These are phyloP conservation scores for Alectoris magna DNA, from an alignment of 2,797 vertebrate species.

Conservation along the genomic window DNA sequence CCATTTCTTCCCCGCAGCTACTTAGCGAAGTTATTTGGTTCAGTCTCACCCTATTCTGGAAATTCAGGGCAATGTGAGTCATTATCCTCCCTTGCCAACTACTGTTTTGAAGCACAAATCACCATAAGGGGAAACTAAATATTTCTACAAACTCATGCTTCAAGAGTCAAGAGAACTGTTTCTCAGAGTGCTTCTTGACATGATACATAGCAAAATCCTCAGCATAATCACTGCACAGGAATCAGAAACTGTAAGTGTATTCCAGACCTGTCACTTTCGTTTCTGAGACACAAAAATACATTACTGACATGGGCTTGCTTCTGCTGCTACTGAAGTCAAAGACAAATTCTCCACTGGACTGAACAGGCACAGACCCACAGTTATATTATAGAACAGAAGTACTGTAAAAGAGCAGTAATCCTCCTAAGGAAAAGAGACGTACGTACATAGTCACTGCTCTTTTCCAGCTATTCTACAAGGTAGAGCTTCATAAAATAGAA, in stretches of 20 bases:
- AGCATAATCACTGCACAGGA: background rate
- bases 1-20: background rate
- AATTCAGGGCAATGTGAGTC: constrained; percentile 18
- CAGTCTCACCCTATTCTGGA: background rate
- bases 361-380: background rate
- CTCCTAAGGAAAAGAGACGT: background rate
- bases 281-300: background rate
- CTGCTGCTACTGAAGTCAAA: constrained; percentile 8
- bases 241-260: background rate
- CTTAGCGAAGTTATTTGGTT: background rate
- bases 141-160: background rate
- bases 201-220: background rate
- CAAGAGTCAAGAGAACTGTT: constrained; percentile 8
- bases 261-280: constrained; percentile 1
- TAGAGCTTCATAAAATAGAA: background rate
- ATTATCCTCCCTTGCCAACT: constrained; percentile 8
- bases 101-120: background rate
- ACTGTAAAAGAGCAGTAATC: background rate
- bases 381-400: background rate
- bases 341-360: background rate
- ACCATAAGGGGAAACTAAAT: constrained; percentile 38
- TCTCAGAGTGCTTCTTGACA: background rate
- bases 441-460: background rate
- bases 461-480: background rate
- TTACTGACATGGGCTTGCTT: background rate